A percentile compares a stretch with the other conserved stretches of the same genome.
Conservation (phyloP, 2,888 invertebrate species). For the Leistus spinibarbis region DNA sequence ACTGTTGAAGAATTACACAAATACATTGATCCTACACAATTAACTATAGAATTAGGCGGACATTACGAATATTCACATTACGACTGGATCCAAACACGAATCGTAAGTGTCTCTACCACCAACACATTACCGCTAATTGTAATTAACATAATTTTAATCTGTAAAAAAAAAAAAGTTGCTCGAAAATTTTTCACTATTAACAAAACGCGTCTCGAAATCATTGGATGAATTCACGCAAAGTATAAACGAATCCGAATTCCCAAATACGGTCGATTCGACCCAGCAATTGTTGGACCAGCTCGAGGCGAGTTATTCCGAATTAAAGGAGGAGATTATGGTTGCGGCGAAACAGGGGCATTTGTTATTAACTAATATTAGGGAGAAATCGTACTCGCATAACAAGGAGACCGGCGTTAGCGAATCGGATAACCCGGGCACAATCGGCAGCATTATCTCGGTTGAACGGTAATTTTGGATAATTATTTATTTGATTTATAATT, state of each 20-base stretch:
- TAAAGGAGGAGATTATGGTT: slow-evolving; percentile 84
- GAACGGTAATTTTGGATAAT: slow-evolving; percentile 70
- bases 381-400: slow-evolving; percentile 54
- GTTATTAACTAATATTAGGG: slow-evolving; percentile 76
- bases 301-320: slow-evolving; percentile 70
- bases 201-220: slow-evolving; percentile 86
- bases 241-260: slow-evolving; percentile 90
- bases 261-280: slow-evolving; percentile 91
- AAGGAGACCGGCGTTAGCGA: slow-evolving; percentile 65
- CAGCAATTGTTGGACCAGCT: slow-evolving; percentile 85
- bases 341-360: slow-evolving; percentile 90
- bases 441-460: slow-evolving; percentile 89
- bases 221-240: slow-evolving; percentile 86
- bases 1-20: slow-evolving; percentile 84
- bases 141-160: too few relatives aligned
- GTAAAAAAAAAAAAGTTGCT: slow-evolving; percentile 78
- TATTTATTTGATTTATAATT: slow-evolving; percentile 1
- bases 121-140: too few relatives aligned
- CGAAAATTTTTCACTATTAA: slow-evolving; percentile 92
- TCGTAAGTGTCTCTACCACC: too few relatives aligned
- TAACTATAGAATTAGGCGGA: slow-evolving; percentile 90
- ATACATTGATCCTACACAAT: slow-evolving; percentile 80
- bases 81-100: slow-evolving; percentile 96
- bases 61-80: slow-evolving; percentile 87
- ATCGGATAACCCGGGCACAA: slow-evolving; percentile 61